Percentiles rank a stretch among this genome's conserved stretches.
phyloP scores from a whole-genome alignment of 1,140 invertebrate genomes.

The Nasonia longicornis region DNA sequence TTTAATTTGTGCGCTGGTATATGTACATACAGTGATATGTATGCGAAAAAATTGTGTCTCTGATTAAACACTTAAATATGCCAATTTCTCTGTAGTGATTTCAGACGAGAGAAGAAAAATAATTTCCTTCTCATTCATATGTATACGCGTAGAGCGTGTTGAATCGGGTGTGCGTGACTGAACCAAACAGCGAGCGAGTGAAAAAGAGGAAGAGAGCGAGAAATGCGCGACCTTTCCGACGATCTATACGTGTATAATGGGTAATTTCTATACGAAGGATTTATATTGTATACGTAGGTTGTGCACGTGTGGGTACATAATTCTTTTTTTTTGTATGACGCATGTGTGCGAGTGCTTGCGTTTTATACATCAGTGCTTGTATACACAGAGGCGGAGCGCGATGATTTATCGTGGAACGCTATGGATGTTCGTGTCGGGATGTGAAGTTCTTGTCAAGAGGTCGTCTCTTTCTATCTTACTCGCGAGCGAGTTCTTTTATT shows the following conservation, averaged over 20 bases:
- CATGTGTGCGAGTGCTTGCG: not conserved
- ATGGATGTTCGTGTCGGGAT: not conserved
- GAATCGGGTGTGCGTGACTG: constrained; percentile 12
- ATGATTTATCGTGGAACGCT: constrained; percentile 3
- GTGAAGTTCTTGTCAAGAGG: not conserved
- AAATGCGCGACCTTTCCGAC: constrained; percentile 20
- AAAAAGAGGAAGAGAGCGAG: not conserved
- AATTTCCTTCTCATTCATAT: not conserved
- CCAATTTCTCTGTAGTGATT: no score
- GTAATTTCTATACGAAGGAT: constrained; percentile 4
- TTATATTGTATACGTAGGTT: not conserved
- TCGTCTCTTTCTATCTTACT: not conserved
- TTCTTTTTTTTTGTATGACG: not conserved
- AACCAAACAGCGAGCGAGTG: not conserved
- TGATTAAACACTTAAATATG: no score
- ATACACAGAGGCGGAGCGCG: not conserved
- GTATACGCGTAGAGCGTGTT: not conserved
- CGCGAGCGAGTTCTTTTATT: not conserved
- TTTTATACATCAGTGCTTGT: not conserved
- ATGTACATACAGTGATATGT: no score
- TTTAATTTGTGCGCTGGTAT: no score
- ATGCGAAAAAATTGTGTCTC: no score
- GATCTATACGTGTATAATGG: constrained; percentile 6
- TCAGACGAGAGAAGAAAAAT: not conserved
- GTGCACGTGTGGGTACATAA: not conserved